A percentile compares a stretch with the other conserved stretches of the same genome.
Evolutionary conservation across 2,113 vertebrate genomes (phyloP).

Genomic region (Cyanoramphus novaezelandiae): DNA sequence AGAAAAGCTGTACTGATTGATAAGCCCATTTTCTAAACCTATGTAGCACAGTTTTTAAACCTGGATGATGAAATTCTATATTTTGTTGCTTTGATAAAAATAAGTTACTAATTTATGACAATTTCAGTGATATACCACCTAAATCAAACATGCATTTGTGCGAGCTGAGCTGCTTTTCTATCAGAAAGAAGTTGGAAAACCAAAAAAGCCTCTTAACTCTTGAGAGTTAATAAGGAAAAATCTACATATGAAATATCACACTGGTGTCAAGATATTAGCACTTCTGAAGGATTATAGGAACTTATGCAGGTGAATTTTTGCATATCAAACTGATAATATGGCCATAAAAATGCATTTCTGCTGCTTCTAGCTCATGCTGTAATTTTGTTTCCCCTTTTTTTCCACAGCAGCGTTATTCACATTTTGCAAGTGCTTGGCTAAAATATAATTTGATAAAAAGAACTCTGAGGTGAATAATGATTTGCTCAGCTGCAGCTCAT

Average conservation of each 20-base stretch:
- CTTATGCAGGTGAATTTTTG: slow-evolving; percentile 36
- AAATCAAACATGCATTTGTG: background rate
- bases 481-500: slow-evolving; percentile 66
- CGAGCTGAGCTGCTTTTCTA: background rate
- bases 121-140: background rate
- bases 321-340: slow-evolving; percentile 3
- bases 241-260: slow-evolving; percentile 2
- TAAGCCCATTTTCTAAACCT: background rate
- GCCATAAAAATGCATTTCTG: slow-evolving; percentile 23
- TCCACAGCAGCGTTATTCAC: background rate
- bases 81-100: background rate
- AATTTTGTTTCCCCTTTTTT: slow-evolving; percentile 49
- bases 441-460: slow-evolving; percentile 68
- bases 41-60: background rate
- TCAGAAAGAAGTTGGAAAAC: background rate
- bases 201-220: background rate
- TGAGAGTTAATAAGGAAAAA: background rate
- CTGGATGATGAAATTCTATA: background rate
- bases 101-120: background rate
- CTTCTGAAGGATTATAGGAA: background rate
- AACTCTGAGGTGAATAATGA: slow-evolving; percentile 64
- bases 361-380: slow-evolving; percentile 22
- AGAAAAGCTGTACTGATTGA: background rate
- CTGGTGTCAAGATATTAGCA: background rate
- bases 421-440: slow-evolving; percentile 38